A percentile compares a stretch with the other conserved stretches of the same genome.
phyloP scores from a whole-genome alignment of 2,888 invertebrate genomes.

The Drosophila phalerata region DNA sequence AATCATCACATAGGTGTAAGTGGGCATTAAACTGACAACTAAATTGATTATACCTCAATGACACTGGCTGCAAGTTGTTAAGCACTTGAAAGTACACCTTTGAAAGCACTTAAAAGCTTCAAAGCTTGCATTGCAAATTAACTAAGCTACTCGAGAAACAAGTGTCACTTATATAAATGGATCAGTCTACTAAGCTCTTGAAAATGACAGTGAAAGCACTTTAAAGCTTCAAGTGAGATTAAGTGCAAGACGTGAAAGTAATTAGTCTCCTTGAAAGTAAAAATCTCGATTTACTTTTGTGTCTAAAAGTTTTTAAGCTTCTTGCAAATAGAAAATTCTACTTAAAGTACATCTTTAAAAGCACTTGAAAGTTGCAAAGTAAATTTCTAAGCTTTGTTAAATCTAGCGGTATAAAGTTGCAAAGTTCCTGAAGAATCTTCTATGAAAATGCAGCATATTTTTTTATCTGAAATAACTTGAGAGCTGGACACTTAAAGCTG shows the following conservation, averaged over 20 bases:
- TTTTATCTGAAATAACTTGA: not conserved
- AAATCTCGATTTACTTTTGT: not conserved
- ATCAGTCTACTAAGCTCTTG: not conserved
- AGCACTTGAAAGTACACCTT: conserved; percentile 5
- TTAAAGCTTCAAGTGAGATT: not conserved
- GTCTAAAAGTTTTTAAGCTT: too few relatives aligned
- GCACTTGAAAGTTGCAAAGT: not conserved
- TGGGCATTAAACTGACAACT: conserved; percentile 15
- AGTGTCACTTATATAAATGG: conserved; percentile 6
- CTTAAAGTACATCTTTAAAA: not conserved
- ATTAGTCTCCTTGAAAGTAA: not conserved
- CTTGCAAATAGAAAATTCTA: not conserved
- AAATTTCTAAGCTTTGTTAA: not conserved
- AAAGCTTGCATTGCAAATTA: not conserved
- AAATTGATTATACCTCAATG: conserved; percentile 29
- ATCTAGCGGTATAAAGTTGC: not conserved
- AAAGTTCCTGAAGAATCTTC: not conserved
- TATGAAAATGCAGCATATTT: not conserved
- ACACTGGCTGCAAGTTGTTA: conserved; percentile 9
- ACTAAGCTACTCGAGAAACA: not conserved
- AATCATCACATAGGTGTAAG: conserved; percentile 12
- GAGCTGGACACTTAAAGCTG: not conserved
- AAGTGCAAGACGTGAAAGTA: not conserved
- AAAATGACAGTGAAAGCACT: not conserved
- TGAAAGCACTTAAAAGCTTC: not conserved